A percentile compares a stretch with the other conserved stretches of the same genome.
Evolutionary conservation across 2,797 vertebrate species (phyloP).

Genomic region (Clangula hyemalis): DNA sequence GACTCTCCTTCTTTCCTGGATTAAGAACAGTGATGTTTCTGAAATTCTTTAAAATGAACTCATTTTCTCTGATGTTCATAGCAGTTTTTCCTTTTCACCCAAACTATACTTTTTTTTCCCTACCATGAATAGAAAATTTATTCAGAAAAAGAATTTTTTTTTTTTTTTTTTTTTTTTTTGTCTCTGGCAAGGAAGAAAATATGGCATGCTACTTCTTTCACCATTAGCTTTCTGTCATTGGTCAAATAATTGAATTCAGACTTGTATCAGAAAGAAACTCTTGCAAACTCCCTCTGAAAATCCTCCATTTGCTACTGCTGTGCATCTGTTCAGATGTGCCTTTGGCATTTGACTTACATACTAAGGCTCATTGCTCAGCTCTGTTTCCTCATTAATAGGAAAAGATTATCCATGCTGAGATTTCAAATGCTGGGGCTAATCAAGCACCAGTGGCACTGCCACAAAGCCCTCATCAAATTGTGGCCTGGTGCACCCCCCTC

Average conservation of each 20-base stretch:
- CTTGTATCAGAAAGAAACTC: background rate
- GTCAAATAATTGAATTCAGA: background rate
- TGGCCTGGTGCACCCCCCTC: background rate
- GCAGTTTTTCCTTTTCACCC: background rate
- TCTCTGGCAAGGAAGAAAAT: background rate
- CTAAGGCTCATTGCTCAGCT: conserved; percentile 34
- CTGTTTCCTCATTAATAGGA: conserved; percentile 7
- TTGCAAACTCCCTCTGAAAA: background rate
- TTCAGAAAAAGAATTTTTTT: too few relatives aligned
- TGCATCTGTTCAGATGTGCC: background rate
- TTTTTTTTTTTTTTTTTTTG: background rate
- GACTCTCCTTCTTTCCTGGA: background rate
- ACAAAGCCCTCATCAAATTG: background rate
- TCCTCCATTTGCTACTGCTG: background rate
- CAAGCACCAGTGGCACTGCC: background rate
- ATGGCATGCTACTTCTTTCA: too few relatives aligned
- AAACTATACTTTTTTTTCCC: too few relatives aligned
- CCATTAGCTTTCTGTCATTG: too few relatives aligned
- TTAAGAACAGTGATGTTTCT: background rate
- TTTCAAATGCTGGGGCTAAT: conserved; percentile 1
- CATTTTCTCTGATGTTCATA: background rate
- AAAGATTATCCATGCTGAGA: background rate
- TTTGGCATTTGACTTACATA: background rate
- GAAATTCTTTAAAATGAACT: background rate
- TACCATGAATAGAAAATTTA: too few relatives aligned